phyloP scores from a whole-genome alignment of 2,113 vertebrate genomes.

The Nibea coibor region DNA sequence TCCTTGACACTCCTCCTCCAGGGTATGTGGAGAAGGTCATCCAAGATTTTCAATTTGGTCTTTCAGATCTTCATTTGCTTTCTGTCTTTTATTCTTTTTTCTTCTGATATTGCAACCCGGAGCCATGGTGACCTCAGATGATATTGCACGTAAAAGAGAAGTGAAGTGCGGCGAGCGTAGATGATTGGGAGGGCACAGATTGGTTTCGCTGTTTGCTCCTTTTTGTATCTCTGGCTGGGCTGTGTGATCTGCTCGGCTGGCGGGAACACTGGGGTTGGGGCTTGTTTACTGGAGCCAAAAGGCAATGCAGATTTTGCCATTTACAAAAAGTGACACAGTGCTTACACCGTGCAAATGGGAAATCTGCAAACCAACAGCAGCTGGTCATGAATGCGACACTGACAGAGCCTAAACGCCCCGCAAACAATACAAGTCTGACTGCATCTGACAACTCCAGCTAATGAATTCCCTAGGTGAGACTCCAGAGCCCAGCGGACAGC shows the following conservation, averaged over 20 bases:
- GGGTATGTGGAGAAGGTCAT: constrained; percentile 59
- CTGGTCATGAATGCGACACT: constrained; percentile 71
- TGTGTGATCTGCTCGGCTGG: constrained; percentile 48
- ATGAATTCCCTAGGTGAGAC: constrained; percentile 70
- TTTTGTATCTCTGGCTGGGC: constrained; percentile 53
- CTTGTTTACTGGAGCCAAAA: constrained; percentile 63
- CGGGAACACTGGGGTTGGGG: constrained; percentile 23
- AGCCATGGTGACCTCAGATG: constrained; percentile 53
- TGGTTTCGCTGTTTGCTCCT: constrained; percentile 63
- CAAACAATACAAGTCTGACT: constrained; percentile 52
- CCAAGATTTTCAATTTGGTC: constrained; percentile 64
- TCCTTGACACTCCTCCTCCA: constrained; percentile 26
- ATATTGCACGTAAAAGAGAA: constrained; percentile 45
- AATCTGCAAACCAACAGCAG: constrained; percentile 74
- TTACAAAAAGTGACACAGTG: constrained; percentile 69
- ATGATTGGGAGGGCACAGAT: constrained; percentile 59
- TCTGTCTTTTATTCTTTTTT: constrained; percentile 43
- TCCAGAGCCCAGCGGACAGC: constrained; percentile 32
- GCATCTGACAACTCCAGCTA: constrained; percentile 52
- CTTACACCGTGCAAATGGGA: constrained; percentile 68
- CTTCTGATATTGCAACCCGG: constrained; percentile 39
- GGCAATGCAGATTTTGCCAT: constrained; percentile 76
- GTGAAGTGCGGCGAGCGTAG: constrained; percentile 50
- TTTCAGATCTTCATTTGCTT: constrained; percentile 63
- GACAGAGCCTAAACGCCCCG: constrained; percentile 57